These are phyloP conservation scores for Cyphomyrus discorhynchus DNA, from an alignment of 2,113 vertebrate genomes.

Conservation along the genomic window DNA sequence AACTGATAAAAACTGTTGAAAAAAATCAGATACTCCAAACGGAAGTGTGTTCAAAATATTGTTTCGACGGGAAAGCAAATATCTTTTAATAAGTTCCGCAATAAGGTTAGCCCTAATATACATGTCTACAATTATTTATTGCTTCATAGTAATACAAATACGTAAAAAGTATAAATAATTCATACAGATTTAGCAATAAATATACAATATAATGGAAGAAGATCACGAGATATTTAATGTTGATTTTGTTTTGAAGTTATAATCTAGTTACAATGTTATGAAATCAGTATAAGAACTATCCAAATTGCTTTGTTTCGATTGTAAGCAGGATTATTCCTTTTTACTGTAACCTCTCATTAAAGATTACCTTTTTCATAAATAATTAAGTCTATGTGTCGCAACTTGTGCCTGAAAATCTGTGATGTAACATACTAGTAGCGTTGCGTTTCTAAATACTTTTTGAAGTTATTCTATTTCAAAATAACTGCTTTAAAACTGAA, in stretches of 20 bases:
- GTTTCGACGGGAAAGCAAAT: neutral
- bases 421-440: neutral
- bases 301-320: neutral
- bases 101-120: neutral
- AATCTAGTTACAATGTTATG: neutral
- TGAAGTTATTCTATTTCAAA: neutral
- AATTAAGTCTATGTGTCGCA: neutral
- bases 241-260: neutral
- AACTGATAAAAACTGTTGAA: constrained; percentile 31
- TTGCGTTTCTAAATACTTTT: neutral
- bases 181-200: neutral
- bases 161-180: neutral
- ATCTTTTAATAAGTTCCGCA: neutral
- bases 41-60: constrained; percentile 15
- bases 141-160: neutral
- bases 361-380: neutral
- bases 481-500: neutral
- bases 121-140: neutral
- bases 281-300: neutral
- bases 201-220: neutral
- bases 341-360: neutral
- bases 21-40: constrained; percentile 22
- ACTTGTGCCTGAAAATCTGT: neutral
- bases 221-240: neutral
- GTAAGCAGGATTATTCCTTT: neutral